Evolutionary conservation across 2,888 invertebrate species (phyloP), one percentile per base, ranked within the genome.

Genomic region (Dendrolimus pini): DNA sequence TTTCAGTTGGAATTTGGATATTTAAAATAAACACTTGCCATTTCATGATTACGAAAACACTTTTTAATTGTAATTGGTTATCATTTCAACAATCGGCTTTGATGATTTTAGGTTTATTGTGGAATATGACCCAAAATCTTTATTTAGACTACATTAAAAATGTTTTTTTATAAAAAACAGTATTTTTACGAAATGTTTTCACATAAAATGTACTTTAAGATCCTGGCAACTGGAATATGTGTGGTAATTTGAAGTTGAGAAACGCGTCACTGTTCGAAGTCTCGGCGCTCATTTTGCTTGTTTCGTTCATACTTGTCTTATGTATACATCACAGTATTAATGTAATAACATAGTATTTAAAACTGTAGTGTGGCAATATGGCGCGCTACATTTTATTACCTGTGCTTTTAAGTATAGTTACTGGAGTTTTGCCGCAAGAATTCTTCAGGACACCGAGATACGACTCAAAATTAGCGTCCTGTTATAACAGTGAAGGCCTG

Each of bases 381-480:
- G 82, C 87, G 83, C 80, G 80, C 67, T 68, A 72, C 68, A 70
- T 70, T 62, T 66, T 81, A 62, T 71, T 70, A 62, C 70, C 72
- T 72, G 68, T 79, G 70, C 76, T 84, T 73, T 75, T 83, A 67
- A 72, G 75, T 65, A 62, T 78, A 57, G 65, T 79, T 60, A 63
- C 73, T 54, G 76, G 77, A 54, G 69, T 74, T 59, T 63, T 69
- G 30, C 83, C 83, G 58, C 85, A 87, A 78, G 83, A 85, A 69
- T 75, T 80, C 70, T 78, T 80, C 65, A 75, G 80, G 56, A 83
- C 83, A 55, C 83, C 84, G 57, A 74, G 83, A 65, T 78, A 80
- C 55, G 85, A 83, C 61, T 80, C 88, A 70, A 84, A 84, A 67
- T 76, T 85, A 41, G 82, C 88, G 12, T 82, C 87, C 9, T 89